Percentiles rank a stretch among this genome's conserved stretches.
These are phyloP conservation scores for Megaleporinus macrocephalus DNA, from an alignment of 2,113 vertebrate species.

Conservation along the genomic window DNA sequence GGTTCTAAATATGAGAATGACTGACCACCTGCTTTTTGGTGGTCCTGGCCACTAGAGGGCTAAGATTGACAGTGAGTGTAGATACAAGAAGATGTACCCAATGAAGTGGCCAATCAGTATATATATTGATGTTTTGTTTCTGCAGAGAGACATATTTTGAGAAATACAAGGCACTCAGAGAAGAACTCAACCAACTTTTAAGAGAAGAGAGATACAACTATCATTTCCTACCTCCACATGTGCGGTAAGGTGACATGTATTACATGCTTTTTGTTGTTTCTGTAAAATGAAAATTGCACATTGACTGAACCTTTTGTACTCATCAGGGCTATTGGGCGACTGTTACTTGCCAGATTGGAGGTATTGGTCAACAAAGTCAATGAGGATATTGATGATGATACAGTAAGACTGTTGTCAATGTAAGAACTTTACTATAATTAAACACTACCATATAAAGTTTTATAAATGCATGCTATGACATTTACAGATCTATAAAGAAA, in stretches of 20 bases:
- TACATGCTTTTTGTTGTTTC: background rate
- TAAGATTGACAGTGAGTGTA: background rate
- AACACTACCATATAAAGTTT: background rate
- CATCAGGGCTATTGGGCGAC: background rate
- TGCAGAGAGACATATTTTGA: background rate
- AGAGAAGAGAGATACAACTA: background rate
- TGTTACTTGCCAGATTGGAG: background rate
- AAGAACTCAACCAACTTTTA: background rate
- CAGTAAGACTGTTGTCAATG: background rate
- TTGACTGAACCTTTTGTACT: background rate
- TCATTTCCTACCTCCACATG: background rate
- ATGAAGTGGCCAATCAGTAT: too few relatives aligned
- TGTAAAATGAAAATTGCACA: background rate
- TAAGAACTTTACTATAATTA: background rate
- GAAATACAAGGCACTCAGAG: conserved; percentile 1
- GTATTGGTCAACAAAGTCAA: background rate
- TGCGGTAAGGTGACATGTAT: background rate
- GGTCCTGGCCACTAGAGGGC: too few relatives aligned
- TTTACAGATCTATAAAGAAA: background rate
- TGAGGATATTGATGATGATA: background rate
- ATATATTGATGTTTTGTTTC: background rate
- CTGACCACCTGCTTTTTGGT: too few relatives aligned
- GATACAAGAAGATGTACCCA: background rate
- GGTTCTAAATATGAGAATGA: too few relatives aligned
- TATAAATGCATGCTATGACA: background rate